A percentile compares a stretch with the other conserved stretches of the same genome.
phyloP scores from a whole-genome alignment of 2,797 vertebrate species.

The Champsocephalus esox region DNA sequence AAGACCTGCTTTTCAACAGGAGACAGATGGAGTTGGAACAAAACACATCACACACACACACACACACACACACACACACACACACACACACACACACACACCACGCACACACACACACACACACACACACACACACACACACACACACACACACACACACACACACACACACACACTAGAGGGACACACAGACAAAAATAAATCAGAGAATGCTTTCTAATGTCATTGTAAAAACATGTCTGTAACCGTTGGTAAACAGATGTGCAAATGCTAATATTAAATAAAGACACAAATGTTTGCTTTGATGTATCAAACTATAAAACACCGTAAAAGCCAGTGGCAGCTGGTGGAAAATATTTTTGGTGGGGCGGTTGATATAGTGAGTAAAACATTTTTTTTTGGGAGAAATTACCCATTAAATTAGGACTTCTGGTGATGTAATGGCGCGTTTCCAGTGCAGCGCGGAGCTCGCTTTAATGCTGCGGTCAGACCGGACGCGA shows the following conservation, averaged over 20 bases:
- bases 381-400: too few species aligned
- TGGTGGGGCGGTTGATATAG: too few species aligned
- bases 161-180: slow-evolving; percentile 10
- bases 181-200: slow-evolving; percentile 9
- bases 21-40: slow-evolving; percentile 59
- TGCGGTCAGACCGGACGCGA: too few species aligned
- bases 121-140: slow-evolving; percentile 16
- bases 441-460: too few species aligned
- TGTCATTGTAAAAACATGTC: background rate
- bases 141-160: slow-evolving; percentile 15
- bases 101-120: slow-evolving; percentile 6
- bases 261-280: background rate
- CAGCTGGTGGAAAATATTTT: too few species aligned
- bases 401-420: too few species aligned
- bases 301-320: slow-evolving; percentile 7
- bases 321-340: background rate
- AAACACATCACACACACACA: slow-evolving; percentile 40
- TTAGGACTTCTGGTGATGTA: too few species aligned
- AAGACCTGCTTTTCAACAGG: slow-evolving; percentile 56
- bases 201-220: background rate
- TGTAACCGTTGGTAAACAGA: background rate
- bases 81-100: slow-evolving; percentile 33
- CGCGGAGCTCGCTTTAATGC: too few species aligned
- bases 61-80: slow-evolving; percentile 20
- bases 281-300: background rate